A percentile compares a stretch with the other conserved stretches of the same genome.
Conservation (phyloP, 53 echinoderm and acorn worm species). For the Apostichopus leukothele region DNA sequence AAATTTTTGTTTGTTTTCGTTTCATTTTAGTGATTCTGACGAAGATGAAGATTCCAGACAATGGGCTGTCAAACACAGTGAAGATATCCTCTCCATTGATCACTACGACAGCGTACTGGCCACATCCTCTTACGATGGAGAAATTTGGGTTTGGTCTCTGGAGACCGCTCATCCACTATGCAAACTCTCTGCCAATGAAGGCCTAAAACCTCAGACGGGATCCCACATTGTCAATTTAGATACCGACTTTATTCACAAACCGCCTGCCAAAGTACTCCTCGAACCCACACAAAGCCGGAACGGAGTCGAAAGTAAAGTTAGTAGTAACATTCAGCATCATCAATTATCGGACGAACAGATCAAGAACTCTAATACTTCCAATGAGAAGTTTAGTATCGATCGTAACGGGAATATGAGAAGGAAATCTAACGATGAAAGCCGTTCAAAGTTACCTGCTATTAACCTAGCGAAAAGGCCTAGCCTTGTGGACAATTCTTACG, state of each 20-base stretch:
- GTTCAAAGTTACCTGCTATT: constrained; percentile 50
- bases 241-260: constrained; percentile 11
- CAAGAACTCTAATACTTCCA: constrained; percentile 14
- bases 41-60: constrained; percentile 91
- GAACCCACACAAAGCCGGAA: constrained; percentile 9
- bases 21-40: constrained; percentile 75
- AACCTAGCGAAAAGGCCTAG: constrained; percentile 43
- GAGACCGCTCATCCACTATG: constrained; percentile 89
- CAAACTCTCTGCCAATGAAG: constrained; percentile 79
- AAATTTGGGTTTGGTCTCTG: constrained; percentile 95
- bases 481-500: background rate
- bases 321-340: background rate
- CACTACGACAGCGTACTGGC: constrained; percentile 82
- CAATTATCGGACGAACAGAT: constrained; percentile 3
- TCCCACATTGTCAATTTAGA: constrained; percentile 62
- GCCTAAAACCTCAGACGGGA: constrained; percentile 80
- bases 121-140: constrained; percentile 93
- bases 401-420: background rate
- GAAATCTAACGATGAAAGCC: background rate
- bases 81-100: constrained; percentile 84
- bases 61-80: constrained; percentile 85
- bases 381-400: background rate
- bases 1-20: background rate
- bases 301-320: background rate
- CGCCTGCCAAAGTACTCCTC: constrained; percentile 21